Evolutionary conservation across 2,888 invertebrate genomes (phyloP), one percentile per base, ranked within the genome.

Genomic region (Apamea crenata): DNA sequence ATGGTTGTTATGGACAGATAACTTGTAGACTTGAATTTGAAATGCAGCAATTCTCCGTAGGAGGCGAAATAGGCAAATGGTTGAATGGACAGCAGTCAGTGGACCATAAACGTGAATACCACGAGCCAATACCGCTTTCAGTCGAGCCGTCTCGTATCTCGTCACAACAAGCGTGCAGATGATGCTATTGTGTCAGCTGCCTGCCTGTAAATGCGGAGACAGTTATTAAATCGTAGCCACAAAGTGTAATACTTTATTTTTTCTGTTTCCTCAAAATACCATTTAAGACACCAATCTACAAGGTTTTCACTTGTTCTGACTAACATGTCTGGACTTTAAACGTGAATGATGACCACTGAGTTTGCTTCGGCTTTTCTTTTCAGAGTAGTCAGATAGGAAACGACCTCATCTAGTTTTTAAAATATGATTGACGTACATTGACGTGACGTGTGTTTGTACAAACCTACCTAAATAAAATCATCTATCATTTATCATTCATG

Each of bases 51-150:
- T 72, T 74, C 77, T 87, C 77, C 61, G 80, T 80, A 72, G 88
- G 89, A 90, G 86, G 82, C 85, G 87, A 87, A 87, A 88, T 87
- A 85, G 82, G 74, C 76, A 89, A 89, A 88, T 89, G 89, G 88
- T 88, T 90, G 90, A 90, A 90, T 91, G 90, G 90, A 90, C 90
- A 88, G 88, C 88, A 90, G 89, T 88, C 91, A 89, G 84, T 90
- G 91, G 89, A 89, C 89, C 92, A 88, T 92, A 91, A 93, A 91
- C 90, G 90, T 88, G 91, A 88, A 89, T 89, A 90, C 88, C 87
- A 88, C 86, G 89, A 89, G 86, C 91, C 82, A 82, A 90, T 92
- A 77, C 91, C 89, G 92, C 90, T 91, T 88, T 70, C 81, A 84
- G 77, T 63, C 87, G 82, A 86, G 69, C 80, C 70, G 71, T 78